Evolutionary conservation across 2,113 vertebrate genomes (phyloP).

Genomic region (Cebus imitator): DNA sequence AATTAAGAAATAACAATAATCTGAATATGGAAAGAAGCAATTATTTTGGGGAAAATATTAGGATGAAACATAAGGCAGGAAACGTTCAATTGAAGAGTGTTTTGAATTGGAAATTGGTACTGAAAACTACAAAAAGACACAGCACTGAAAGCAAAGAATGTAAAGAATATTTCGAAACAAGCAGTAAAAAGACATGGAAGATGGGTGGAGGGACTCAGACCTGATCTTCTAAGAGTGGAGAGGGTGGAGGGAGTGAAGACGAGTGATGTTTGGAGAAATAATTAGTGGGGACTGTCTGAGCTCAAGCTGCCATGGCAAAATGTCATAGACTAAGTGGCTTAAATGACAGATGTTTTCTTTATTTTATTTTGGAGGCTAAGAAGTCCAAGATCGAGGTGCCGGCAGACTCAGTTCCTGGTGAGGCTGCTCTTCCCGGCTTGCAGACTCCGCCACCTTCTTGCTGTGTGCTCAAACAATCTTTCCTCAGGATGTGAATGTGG

Average conservation of each 20-base stretch:
- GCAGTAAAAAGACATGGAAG: not conserved
- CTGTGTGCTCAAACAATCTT: not conserved
- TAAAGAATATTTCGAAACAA: not conserved
- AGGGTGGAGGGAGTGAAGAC: not conserved
- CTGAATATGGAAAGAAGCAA: not conserved
- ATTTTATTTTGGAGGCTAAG: not conserved
- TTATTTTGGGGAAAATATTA: not conserved
- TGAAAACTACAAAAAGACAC: not conserved
- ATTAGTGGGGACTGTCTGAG: not conserved
- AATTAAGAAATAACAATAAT: not conserved
- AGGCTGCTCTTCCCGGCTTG: not conserved
- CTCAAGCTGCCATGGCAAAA: not conserved
- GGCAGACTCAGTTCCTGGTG: not conserved
- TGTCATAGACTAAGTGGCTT: not conserved
- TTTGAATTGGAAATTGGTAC: not conserved
- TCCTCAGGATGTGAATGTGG: rapidly evolving
- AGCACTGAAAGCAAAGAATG: not conserved
- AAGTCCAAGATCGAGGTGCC: not conserved
- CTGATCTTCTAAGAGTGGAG: not conserved
- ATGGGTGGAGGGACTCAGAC: not conserved
- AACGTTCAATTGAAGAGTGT: not conserved
- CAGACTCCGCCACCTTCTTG: not conserved
- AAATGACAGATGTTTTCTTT: not conserved
- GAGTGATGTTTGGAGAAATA: not conserved
- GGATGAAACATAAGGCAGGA: not conserved